Evolutionary conservation across 2,888 invertebrate species (phyloP).

Genomic region (Caenorhabditis sp.): DNA sequence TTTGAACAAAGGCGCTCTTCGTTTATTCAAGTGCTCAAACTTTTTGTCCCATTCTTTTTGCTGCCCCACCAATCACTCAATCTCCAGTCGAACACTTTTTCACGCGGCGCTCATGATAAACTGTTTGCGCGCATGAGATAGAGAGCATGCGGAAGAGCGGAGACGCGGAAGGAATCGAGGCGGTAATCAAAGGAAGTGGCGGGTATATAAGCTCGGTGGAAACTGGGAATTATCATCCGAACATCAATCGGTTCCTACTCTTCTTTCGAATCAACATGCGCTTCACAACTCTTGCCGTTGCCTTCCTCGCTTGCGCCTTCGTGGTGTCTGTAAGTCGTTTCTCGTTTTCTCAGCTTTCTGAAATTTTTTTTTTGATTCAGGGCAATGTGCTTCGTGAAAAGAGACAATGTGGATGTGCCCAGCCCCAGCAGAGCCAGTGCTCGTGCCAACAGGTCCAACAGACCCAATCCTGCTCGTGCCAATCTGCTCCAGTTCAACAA

Average conservation of each 20-base stretch:
- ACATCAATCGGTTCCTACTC: too few species aligned
- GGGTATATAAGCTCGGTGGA: conserved; percentile 20
- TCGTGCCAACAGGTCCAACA: conserved; percentile 64
- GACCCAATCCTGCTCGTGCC: conserved; percentile 60
- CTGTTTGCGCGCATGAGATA: conserved; percentile 32
- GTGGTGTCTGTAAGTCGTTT: conserved; percentile 41
- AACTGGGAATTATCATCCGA: conserved; percentile 8
- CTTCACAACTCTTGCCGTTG: conserved; percentile 37
- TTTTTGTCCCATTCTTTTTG: conserved; percentile 1
- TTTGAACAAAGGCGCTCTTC: conserved; percentile 3
- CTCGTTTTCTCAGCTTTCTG: neutral
- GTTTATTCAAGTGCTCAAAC: conserved; percentile 20
- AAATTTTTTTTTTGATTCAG: conserved; percentile 6
- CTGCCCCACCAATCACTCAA: too few species aligned
- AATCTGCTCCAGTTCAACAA: conserved; percentile 62
- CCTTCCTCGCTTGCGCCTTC: conserved; percentile 49
- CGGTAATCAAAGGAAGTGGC: conserved; percentile 3
- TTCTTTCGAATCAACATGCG: conserved; percentile 40
- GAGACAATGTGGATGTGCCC: conserved; percentile 63
- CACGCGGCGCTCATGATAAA: conserved; percentile 39
- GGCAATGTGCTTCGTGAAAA: conserved; percentile 57
- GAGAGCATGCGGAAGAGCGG: conserved; percentile 14
- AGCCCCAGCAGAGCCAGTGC: conserved; percentile 58
- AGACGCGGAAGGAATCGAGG: conserved; percentile 9
- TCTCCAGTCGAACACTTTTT: conserved; percentile 41